Percentiles rank a stretch among this genome's conserved stretches.
These are phyloP conservation scores for Salmo trutta DNA, from an alignment of 2,797 vertebrate species.

Conservation along the genomic window DNA sequence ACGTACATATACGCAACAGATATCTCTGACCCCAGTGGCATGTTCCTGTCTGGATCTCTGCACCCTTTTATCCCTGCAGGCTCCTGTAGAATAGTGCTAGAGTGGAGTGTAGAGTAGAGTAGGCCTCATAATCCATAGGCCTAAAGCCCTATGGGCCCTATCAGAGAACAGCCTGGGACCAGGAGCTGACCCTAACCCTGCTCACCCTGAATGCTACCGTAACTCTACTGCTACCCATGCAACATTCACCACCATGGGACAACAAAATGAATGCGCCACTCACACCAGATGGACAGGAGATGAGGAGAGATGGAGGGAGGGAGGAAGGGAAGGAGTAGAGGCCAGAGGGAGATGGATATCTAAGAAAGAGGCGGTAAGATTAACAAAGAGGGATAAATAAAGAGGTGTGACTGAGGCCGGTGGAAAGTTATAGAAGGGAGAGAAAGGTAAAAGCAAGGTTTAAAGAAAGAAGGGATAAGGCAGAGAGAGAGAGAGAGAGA, in stretches of 20 bases:
- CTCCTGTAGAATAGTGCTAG: neutral
- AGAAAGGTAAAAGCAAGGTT: neutral
- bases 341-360: neutral
- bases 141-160: neutral
- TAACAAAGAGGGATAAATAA: neutral
- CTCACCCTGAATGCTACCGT: neutral
- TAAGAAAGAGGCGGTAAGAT: neutral
- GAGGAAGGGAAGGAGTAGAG: neutral
- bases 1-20: neutral
- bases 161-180: neutral
- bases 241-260: neutral
- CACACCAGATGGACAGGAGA: neutral
- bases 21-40: neutral
- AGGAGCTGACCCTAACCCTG: neutral
- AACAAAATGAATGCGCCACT: neutral
- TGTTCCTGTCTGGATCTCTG: neutral
- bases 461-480: neutral
- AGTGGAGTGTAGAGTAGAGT: neutral
- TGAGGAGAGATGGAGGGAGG: neutral
- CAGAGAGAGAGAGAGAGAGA: neutral
- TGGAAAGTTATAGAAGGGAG: neutral
- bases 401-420: too few species aligned
- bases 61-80: too few species aligned
- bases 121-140: neutral
- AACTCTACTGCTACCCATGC: too few species aligned